Conservation (phyloP, 2,888 invertebrate genomes). For the Eupithecia inturbata region DNA sequence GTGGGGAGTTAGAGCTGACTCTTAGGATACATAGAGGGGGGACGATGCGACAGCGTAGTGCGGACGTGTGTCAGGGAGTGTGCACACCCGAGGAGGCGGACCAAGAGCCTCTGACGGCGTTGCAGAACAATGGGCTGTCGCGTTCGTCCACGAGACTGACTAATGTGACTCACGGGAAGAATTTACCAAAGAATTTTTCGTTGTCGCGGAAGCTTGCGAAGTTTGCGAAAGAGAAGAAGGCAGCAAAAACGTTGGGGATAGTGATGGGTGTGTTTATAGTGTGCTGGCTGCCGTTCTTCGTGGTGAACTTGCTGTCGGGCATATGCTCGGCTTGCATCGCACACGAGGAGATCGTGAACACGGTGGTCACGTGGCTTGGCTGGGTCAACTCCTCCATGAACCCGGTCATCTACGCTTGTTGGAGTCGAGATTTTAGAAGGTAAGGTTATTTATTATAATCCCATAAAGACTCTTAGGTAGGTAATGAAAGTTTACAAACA, state of each 20-base stretch:
- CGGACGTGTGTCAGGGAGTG: slow-evolving; percentile 78
- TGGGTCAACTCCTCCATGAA: slow-evolving; percentile 99
- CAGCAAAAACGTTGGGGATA: slow-evolving; percentile 98
- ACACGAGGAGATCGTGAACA: slow-evolving; percentile 93
- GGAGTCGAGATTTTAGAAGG: slow-evolving; percentile 98
- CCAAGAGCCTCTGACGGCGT: slow-evolving; percentile 89
- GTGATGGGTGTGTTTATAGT: slow-evolving; percentile 98
- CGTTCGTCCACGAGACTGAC: slow-evolving; percentile 87
- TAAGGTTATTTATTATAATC: slow-evolving; percentile 64
- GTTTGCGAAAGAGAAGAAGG: slow-evolving; percentile 98
- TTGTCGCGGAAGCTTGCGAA: slow-evolving; percentile 96
- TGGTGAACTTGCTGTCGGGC: slow-evolving; percentile 95
- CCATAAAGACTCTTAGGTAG: background rate
- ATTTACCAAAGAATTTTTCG: slow-evolving; percentile 94
- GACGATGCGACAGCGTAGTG: slow-evolving; percentile 85
- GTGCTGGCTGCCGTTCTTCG: slow-evolving; percentile 99
- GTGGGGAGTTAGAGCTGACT: slow-evolving; percentile 94
- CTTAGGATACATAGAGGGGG: slow-evolving; percentile 97
- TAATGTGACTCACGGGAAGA: slow-evolving; percentile 84
- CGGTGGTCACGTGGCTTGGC: slow-evolving; percentile 96
- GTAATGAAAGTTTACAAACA: too few relatives aligned
- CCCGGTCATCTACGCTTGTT: slow-evolving; percentile 99
- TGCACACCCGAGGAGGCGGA: slow-evolving; percentile 88
- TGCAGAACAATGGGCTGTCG: slow-evolving; percentile 91
- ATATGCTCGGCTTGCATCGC: slow-evolving; percentile 94